phyloP scores from a whole-genome alignment of 2,113 vertebrate genomes.

The Pelvicachromis taeniatus region DNA sequence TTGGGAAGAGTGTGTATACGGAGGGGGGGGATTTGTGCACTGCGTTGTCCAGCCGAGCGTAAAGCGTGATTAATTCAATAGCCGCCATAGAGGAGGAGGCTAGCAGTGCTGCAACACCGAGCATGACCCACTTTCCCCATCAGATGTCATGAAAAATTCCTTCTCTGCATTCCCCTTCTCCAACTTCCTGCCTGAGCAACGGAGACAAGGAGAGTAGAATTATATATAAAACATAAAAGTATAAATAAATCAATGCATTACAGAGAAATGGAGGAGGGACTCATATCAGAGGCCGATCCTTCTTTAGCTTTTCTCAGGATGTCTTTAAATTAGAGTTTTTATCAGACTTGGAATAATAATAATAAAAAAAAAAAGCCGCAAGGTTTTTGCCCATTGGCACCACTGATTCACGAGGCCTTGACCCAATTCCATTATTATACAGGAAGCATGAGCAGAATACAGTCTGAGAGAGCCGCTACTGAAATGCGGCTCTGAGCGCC shows the following conservation, averaged over 20 bases:
- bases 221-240: neutral
- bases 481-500: constrained; percentile 23
- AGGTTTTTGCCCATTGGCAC: constrained; percentile 36
- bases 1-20: neutral
- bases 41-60: constrained; percentile 75
- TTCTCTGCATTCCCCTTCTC: neutral
- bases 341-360: neutral
- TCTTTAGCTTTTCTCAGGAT: neutral
- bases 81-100: constrained; percentile 84
- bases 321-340: neutral
- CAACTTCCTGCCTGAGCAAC: constrained; percentile 23
- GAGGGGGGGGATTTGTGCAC: constrained; percentile 59
- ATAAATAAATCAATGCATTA: neutral
- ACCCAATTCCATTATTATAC: constrained; percentile 57
- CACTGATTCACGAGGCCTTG: constrained; percentile 61
- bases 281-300: neutral
- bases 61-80: constrained; percentile 95
- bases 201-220: neutral
- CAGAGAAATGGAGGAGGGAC: neutral
- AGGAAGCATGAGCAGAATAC: constrained; percentile 20
- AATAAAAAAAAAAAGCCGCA: neutral
- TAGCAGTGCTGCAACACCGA: constrained; percentile 78
- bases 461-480: neutral
- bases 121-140: constrained; percentile 91
- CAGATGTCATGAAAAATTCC: constrained; percentile 73